Evolutionary conservation across 2,888 invertebrate species (phyloP).

Genomic region (Dryomyza anilis): DNA sequence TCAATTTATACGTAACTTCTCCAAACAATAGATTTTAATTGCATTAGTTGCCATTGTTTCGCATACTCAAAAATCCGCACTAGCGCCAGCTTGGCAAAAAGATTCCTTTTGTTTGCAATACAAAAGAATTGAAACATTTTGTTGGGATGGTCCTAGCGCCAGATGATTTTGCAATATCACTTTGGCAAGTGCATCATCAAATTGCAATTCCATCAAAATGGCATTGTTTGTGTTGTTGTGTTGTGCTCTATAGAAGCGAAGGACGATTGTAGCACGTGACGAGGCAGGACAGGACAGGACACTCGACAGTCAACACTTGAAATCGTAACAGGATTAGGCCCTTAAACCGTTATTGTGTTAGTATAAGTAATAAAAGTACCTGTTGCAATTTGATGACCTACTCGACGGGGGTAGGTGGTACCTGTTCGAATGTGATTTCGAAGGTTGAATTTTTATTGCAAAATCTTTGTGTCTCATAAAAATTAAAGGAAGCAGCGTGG

Average conservation of each 20-base stretch:
- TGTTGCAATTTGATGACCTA: conserved; percentile 9
- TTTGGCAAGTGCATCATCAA: conserved; percentile 3
- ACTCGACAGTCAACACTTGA: neutral
- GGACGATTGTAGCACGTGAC: neutral
- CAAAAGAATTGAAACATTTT: too few relatives aligned
- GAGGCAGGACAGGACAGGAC: neutral
- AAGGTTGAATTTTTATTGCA: conserved; percentile 11
- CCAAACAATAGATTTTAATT: neutral
- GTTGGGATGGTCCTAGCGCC: neutral
- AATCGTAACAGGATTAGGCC: conserved; percentile 16
- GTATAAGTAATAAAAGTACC: too few relatives aligned
- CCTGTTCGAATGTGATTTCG: conserved; percentile 7
- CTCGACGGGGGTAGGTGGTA: conserved; percentile 18
- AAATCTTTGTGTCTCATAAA: too few relatives aligned
- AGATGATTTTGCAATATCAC: conserved; percentile 6
- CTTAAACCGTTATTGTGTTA: neutral
- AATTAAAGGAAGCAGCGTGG: too few relatives aligned
- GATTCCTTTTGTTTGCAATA: too few relatives aligned
- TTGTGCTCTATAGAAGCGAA: neutral
- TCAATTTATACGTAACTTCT: too few relatives aligned
- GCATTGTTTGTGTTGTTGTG: neutral
- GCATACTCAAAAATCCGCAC: neutral
- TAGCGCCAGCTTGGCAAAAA: neutral
- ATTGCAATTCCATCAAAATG: neutral
- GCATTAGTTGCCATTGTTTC: neutral